Conservation (phyloP, 2,797 vertebrate species). For the Cryptoblepharus egeriae region DNA sequence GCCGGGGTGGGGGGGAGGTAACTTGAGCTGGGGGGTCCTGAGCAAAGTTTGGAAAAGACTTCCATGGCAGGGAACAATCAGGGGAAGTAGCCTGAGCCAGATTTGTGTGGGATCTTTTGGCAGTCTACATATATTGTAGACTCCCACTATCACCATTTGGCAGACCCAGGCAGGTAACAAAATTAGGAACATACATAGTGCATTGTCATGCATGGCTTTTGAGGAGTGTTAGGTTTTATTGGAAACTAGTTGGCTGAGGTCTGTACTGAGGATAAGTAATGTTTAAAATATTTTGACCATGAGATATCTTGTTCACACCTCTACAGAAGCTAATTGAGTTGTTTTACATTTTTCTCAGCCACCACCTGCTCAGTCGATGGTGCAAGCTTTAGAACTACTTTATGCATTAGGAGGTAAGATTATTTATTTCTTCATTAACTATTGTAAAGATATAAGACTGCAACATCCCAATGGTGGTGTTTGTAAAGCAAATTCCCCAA, state of each 20-base stretch:
- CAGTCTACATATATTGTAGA: too few species aligned
- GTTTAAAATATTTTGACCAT: background rate
- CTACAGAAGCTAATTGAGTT: conserved; percentile 14
- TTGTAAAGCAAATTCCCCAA: background rate
- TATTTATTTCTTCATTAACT: conserved; percentile 34
- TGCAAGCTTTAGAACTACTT: conserved; percentile 96
- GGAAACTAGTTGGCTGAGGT: background rate
- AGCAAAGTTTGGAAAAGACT: too few species aligned
- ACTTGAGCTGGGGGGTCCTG: too few species aligned
- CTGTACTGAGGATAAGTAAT: background rate
- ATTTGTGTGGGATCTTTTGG: too few species aligned
- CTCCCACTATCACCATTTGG: too few species aligned
- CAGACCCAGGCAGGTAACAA: background rate
- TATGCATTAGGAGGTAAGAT: conserved; percentile 94
- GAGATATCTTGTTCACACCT: background rate
- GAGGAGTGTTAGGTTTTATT: background rate
- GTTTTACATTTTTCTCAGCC: conserved; percentile 79
- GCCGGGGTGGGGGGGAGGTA: too few species aligned
- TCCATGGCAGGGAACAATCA: too few species aligned
- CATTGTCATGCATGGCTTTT: background rate
- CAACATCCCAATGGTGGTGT: background rate
- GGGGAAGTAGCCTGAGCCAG: too few species aligned
- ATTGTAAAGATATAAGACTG: background rate
- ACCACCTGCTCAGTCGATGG: conserved; percentile 98
- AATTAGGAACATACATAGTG: background rate